Evolutionary conservation across 2,113 vertebrate species (phyloP).

Genomic region (Anseranas semipalmata): DNA sequence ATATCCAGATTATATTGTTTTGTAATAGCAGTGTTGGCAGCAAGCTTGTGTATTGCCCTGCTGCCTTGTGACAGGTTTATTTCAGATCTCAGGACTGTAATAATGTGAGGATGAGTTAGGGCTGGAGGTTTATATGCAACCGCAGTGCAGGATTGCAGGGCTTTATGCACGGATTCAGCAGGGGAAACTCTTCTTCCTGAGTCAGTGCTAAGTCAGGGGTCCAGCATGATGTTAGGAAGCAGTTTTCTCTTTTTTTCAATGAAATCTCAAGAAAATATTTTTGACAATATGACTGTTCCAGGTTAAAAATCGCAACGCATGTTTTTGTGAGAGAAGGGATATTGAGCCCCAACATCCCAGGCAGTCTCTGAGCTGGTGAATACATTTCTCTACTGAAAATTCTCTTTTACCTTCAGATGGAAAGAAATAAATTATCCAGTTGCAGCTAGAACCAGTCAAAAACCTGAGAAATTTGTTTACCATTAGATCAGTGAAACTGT

Average conservation of each 20-base stretch:
- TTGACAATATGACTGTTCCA: background rate
- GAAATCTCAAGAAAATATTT: background rate
- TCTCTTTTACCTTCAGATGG: background rate
- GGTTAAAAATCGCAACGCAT: background rate
- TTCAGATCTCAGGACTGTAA: constrained; percentile 5
- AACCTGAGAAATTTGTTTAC: background rate
- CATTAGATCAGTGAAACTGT: background rate
- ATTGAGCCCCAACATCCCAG: background rate
- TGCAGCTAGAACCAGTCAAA: background rate
- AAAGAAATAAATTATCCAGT: background rate
- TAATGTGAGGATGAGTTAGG: constrained; percentile 14
- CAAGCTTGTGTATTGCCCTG: background rate
- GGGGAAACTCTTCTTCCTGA: background rate
- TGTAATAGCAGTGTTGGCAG: background rate
- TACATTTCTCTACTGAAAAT: background rate
- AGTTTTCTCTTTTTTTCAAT: background rate
- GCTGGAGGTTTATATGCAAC: background rate
- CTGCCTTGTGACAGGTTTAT: constrained; percentile 45
- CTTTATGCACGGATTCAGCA: background rate
- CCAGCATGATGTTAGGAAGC: background rate
- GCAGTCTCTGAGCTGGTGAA: background rate
- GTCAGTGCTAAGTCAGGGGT: background rate
- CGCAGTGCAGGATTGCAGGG: background rate
- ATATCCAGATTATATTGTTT: background rate
- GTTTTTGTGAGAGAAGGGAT: background rate